A percentile compares a stretch with the other conserved stretches of the same genome.
These are phyloP conservation scores for Hyperoplus lanceolatus DNA, from an alignment of 2,797 vertebrate species.

Conservation along the genomic window DNA sequence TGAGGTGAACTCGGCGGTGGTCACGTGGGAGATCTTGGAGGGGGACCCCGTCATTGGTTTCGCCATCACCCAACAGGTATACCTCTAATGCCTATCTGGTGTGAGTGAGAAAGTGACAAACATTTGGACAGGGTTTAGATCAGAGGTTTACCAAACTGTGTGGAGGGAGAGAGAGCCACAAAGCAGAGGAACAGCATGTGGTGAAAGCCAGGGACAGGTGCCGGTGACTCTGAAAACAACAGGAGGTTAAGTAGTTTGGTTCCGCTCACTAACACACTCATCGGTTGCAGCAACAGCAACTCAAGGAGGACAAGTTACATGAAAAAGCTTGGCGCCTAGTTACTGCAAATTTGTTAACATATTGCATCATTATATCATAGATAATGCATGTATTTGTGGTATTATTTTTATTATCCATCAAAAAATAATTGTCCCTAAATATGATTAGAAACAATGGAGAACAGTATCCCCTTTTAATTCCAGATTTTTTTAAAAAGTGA, in stretches of 20 bases:
- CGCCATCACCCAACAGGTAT: constrained; percentile 97
- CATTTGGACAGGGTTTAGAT: background rate
- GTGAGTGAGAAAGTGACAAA: background rate
- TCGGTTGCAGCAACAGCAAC: background rate
- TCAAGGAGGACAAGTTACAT: background rate
- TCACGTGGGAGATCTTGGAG: constrained; percentile 96
- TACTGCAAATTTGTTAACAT: background rate
- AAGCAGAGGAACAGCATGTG: background rate
- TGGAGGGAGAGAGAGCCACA: background rate
- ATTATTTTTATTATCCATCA: background rate
- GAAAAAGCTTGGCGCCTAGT: background rate
- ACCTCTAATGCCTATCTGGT: constrained; percentile 7
- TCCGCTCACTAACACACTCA: background rate
- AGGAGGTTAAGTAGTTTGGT: background rate
- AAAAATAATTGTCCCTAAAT: background rate
- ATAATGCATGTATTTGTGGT: background rate
- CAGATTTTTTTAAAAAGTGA: background rate
- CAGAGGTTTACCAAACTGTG: background rate
- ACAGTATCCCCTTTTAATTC: background rate
- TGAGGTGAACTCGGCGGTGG: constrained; percentile 93
- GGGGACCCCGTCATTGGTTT: constrained; percentile 96
- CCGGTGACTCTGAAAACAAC: background rate
- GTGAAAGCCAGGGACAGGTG: background rate
- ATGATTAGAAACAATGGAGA: background rate
- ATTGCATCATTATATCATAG: background rate